Percentiles rank a stretch among this genome's conserved stretches.
Evolutionary conservation across 2,888 invertebrate genomes (phyloP).

Genomic region (Prosapia bicincta): DNA sequence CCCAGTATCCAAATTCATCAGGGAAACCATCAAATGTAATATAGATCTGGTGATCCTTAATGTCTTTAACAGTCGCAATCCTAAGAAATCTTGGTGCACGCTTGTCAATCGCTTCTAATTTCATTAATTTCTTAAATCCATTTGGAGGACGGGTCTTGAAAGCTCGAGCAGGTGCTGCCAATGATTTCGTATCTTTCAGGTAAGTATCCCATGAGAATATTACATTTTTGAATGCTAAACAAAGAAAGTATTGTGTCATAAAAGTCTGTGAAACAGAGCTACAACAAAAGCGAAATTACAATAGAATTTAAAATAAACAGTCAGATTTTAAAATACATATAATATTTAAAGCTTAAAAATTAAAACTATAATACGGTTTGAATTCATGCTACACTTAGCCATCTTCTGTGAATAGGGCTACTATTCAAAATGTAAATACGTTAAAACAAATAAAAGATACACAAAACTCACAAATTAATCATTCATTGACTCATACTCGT

Average conservation of each 20-base stretch:
- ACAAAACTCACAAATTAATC: no score
- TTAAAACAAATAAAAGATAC: no score
- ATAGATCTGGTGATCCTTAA: constrained; percentile 55
- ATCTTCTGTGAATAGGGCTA: no score
- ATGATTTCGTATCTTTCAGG: constrained; percentile 67
- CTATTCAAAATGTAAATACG: no score
- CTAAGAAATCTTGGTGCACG: constrained; percentile 72
- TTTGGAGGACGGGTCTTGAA: constrained; percentile 76
- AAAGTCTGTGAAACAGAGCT: no score
- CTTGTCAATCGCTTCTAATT: constrained; percentile 54
- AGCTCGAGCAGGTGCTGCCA: constrained; percentile 74
- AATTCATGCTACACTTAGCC: no score
- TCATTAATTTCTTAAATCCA: constrained; percentile 80
- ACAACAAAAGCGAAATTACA: no score
- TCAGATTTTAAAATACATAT: no score
- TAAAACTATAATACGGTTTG: no score
- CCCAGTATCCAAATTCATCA: constrained; percentile 77
- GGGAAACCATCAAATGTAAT: constrained; percentile 91
- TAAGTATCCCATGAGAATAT: constrained; percentile 86
- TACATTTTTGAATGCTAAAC: constrained; percentile 62
- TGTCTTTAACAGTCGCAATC: constrained; percentile 69
- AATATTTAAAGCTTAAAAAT: no score
- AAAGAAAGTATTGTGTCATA: constrained; percentile 29
- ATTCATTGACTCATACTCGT: no score
- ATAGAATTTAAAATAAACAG: no score